Evolutionary conservation across 2,113 vertebrate genomes (phyloP).

Genomic region (Pelodiscus sinensis): DNA sequence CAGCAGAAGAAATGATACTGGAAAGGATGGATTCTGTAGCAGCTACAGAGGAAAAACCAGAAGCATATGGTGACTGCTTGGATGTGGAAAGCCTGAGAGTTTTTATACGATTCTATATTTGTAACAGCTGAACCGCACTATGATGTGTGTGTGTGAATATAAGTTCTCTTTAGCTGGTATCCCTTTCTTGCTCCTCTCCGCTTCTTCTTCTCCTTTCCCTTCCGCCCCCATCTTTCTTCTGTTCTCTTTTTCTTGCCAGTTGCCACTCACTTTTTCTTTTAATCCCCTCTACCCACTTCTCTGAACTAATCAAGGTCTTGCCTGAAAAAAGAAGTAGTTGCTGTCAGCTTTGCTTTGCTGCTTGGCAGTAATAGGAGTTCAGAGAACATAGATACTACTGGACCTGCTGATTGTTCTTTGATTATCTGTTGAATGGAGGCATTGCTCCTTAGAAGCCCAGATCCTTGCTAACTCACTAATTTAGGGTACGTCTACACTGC

Average conservation of each 20-base stretch:
- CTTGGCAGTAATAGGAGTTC: neutral
- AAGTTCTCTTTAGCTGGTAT: neutral
- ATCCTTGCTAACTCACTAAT: neutral
- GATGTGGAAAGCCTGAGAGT: neutral
- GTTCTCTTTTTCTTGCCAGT: neutral
- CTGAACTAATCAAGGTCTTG: slow-evolving; percentile 25
- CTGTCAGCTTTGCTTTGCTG: slow-evolving; percentile 34
- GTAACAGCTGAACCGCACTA: neutral
- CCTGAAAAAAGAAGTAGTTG: neutral
- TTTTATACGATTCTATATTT: neutral
- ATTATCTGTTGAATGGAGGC: neutral
- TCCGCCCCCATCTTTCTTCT: neutral
- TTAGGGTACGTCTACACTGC: too few species aligned
- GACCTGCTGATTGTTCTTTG: slow-evolving; percentile 48
- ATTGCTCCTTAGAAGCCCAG: slow-evolving; percentile 28
- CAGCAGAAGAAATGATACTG: neutral
- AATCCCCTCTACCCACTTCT: neutral
- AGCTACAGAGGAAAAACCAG: neutral
- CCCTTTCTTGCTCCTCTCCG: neutral
- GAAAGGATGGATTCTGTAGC: neutral
- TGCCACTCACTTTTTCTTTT: neutral
- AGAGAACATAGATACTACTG: slow-evolving; percentile 28
- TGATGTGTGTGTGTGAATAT: neutral
- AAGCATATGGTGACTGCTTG: neutral
- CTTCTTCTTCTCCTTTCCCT: neutral